These are phyloP conservation scores for Monomorium pharaonis DNA, from an alignment of 1,140 invertebrate genomes.

Conservation along the genomic window DNA sequence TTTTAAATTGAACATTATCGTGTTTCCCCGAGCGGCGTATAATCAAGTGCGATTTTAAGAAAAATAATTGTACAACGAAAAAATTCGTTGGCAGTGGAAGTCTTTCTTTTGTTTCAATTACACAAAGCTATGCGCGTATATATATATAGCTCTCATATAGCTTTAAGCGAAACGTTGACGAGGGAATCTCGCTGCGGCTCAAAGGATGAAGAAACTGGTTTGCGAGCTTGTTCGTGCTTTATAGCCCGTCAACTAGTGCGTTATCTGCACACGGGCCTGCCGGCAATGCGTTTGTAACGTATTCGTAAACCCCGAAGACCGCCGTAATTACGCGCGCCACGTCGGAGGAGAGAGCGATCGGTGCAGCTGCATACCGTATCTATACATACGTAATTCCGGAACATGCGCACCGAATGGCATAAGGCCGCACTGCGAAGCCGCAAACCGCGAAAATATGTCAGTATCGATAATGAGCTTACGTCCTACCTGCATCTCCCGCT, in stretches of 20 bases:
- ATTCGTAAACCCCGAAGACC: slow-evolving; percentile 54
- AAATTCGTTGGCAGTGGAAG: not conserved
- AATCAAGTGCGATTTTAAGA: not conserved
- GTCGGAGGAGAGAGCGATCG: slow-evolving; percentile 28
- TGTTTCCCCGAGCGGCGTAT: not conserved
- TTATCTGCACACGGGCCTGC: slow-evolving; percentile 26
- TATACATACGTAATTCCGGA: slow-evolving; percentile 42
- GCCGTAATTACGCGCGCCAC: slow-evolving; percentile 47
- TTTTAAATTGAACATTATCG: not conserved
- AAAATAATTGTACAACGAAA: not conserved
- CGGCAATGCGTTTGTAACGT: slow-evolving; percentile 55
- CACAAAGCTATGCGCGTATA: no score
- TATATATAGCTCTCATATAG: not conserved
- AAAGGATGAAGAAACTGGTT: slow-evolving; percentile 39
- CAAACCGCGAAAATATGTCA: slow-evolving; percentile 53
- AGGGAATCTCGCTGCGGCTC: not conserved
- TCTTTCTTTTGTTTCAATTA: not conserved
- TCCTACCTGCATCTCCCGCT: not conserved
- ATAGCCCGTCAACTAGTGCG: not conserved
- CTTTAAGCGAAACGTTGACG: slow-evolving; percentile 9
- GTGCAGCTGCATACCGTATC: slow-evolving; percentile 32
- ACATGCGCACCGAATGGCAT: slow-evolving; percentile 11
- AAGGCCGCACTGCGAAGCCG: slow-evolving; percentile 36
- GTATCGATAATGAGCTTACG: slow-evolving; percentile 51
- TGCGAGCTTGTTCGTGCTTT: slow-evolving; percentile 28